Conservation (phyloP, 2,888 invertebrate species). For the Ectemnius cavifrons region DNA sequence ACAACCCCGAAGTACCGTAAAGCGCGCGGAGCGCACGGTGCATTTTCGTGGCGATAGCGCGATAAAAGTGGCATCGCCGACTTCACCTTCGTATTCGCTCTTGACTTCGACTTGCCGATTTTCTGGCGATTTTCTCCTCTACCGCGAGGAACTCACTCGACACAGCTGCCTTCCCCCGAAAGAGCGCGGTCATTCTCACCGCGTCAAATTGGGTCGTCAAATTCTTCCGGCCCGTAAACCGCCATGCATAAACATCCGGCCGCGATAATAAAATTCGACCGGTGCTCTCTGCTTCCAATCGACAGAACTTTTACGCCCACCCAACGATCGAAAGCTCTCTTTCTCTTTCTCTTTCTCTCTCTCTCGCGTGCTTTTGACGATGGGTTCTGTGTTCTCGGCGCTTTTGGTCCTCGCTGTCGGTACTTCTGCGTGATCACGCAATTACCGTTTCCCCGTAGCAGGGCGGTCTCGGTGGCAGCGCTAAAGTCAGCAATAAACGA, state of each 20-base stretch:
- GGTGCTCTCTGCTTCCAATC: too few species aligned
- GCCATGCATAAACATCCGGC: not conserved
- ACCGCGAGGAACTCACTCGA: not conserved
- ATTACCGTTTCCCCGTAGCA: conserved; percentile 47
- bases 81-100: conserved; percentile 16
- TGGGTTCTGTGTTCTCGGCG: not conserved
- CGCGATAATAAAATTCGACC: too few species aligned
- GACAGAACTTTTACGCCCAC: not conserved
- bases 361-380: conserved; percentile 15
- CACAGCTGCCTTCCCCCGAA: not conserved
- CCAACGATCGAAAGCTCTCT: not conserved
- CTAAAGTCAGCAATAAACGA: conserved; percentile 53
- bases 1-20: conserved; percentile 76
- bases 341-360: not conserved
- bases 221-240: conserved; percentile 4
- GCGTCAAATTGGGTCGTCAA: conserved; percentile 14
- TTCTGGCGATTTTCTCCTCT: too few species aligned
- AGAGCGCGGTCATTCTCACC: conserved; percentile 7
- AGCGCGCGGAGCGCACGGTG: conserved; percentile 74
- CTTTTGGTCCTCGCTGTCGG: not conserved
- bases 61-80: conserved; percentile 59
- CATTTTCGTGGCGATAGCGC: conserved; percentile 71
- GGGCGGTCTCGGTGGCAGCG: conserved; percentile 15
- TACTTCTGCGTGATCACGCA: conserved; percentile 16
- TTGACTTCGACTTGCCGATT: too few species aligned